A percentile compares a stretch with the other conserved stretches of the same genome.
Conservation (phyloP, 1,140 invertebrate genomes). For the Trichogramma pretiosum region DNA sequence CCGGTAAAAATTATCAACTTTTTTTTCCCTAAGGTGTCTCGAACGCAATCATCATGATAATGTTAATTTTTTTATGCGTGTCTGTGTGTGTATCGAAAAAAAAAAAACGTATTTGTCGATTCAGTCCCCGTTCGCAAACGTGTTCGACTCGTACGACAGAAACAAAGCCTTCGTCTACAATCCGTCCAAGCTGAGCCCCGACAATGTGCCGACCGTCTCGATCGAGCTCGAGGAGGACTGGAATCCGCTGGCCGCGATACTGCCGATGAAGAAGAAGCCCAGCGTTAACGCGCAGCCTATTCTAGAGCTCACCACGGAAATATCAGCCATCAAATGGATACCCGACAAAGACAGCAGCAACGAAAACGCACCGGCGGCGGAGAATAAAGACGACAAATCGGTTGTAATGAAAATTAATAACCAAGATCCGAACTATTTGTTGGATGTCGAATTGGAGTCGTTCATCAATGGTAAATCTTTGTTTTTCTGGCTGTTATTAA, state of each 20-base stretch:
- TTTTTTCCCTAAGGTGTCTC: too few relatives aligned
- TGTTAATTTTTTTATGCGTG: too few relatives aligned
- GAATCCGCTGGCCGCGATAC: not conserved
- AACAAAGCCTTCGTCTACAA: conserved; percentile 10
- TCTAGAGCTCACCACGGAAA: not conserved
- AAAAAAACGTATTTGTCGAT: too few relatives aligned
- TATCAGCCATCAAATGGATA: not conserved
- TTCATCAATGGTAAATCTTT: conserved; percentile 27
- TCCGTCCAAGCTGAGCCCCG: too few relatives aligned
- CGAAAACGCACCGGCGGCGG: conserved; percentile 15
- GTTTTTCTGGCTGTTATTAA: not conserved
- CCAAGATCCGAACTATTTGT: conserved; percentile 19
- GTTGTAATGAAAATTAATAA: conserved; percentile 34
- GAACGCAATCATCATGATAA: too few relatives aligned
- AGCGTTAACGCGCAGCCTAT: not conserved
- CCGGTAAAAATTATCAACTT: too few relatives aligned
- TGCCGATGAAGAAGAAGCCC: not conserved
- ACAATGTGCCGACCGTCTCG: conserved; percentile 22
- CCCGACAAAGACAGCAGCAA: not conserved
- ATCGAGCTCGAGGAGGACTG: conserved; percentile 23
- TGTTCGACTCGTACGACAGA: conserved; percentile 1
- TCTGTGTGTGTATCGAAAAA: too few relatives aligned
- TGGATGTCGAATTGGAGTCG: conserved; percentile 24
- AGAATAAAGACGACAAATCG: conserved; percentile 22
- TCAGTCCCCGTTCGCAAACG: too few relatives aligned